These are phyloP conservation scores for Eremophila alpestris DNA, from an alignment of 2,797 vertebrate genomes.

Conservation along the genomic window DNA sequence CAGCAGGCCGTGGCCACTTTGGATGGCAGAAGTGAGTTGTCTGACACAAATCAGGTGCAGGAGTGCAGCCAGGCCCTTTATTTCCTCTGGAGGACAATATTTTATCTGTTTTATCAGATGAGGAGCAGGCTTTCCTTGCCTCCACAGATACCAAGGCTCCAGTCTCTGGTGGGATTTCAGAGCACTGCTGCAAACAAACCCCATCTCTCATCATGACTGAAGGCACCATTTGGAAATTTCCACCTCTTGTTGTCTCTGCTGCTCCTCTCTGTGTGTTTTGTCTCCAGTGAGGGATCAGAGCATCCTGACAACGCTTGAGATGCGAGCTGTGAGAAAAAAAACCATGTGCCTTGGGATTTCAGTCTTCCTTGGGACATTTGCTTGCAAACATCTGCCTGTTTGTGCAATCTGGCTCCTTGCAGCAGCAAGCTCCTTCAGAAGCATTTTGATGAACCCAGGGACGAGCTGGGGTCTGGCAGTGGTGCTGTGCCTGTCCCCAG, in stretches of 20 bases:
- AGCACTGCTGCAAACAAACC: neutral
- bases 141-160: neutral
- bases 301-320: conserved; percentile 2
- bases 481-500: conserved; percentile 21
- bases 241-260: neutral
- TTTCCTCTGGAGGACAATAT: neutral
- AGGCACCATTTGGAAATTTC: neutral
- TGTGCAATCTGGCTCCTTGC: conserved; percentile 38
- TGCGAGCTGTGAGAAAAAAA: neutral
- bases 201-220: neutral
- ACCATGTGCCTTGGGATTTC: conserved; percentile 40
- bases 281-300: neutral
- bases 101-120: neutral
- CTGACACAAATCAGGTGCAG: neutral
- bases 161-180: neutral
- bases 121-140: neutral
- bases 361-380: conserved; percentile 12
- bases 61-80: neutral
- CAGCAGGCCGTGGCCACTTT: neutral
- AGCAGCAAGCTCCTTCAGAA: neutral
- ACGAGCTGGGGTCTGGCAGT: neutral
- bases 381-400: conserved; percentile 50
- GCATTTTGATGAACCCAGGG: conserved; percentile 11
- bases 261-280: neutral
- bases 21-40: neutral